Evolutionary conservation across 2,797 vertebrate genomes (phyloP), one percentile per base, ranked within the genome.

Genomic region (Holocentrus rufus): DNA sequence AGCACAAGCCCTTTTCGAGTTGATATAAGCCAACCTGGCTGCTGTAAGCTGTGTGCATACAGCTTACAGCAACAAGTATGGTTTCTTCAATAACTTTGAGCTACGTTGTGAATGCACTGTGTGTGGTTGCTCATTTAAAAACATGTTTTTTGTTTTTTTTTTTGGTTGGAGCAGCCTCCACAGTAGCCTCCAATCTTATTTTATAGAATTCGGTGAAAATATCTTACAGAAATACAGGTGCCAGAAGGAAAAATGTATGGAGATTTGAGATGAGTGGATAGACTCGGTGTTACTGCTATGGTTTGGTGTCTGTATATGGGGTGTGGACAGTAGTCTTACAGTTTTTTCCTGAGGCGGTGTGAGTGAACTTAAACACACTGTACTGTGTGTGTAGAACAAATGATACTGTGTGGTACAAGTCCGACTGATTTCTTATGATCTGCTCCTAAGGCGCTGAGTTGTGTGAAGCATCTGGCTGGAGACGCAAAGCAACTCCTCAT

Each of bases 401-500:
- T 64, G 59, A 66, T 69, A 46, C 65, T 75, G 47, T 70, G 66
- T 53, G 25, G 72, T 39, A 53, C 53, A 20, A 55, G 27, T 70
- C 56, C 49, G 44, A 78, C 65, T 83, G 8, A 23, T 77, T 55
- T 78, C 59, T 58, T 75, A 1, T 6, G 25, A 74, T 73, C 53
- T 68, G 36, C 9, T 84, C 65, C 55, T 47, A 9, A 79, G 69
- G 70, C 70, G 42, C 39, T 75, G 39, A 8, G 58, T 75, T 60
- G 77, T 72, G 42, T 76, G 54, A 58, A 77, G 78, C 69, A 78
- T 72, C 77, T 76, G 70, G 54, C 73, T 70, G 70, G 65, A 70
- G 65, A 72, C 62, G 73, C 58, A 69, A 58, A 68, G 78, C 69
- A 73, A 39, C 71, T 74, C 69, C 74, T 85, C 85, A 86, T 86